A percentile compares a stretch with the other conserved stretches of the same genome.
phyloP scores from a whole-genome alignment of 2,888 invertebrate genomes.

The Spisula solida region DNA sequence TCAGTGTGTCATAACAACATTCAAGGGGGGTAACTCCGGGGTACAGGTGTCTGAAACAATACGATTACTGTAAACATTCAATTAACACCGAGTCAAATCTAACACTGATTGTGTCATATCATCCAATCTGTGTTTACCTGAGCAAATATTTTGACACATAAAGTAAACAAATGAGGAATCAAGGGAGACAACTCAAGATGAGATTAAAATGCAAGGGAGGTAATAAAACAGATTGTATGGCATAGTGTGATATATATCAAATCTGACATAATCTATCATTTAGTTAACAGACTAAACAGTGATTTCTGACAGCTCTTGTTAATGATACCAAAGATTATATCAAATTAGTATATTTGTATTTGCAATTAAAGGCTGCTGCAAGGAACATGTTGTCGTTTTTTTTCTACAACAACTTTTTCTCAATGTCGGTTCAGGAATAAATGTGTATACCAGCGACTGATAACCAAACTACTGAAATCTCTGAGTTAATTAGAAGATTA shows the following conservation, averaged over 20 bases:
- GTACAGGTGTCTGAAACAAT: slow-evolving; percentile 17
- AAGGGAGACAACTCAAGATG: slow-evolving; percentile 11
- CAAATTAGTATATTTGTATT: slow-evolving; percentile 3
- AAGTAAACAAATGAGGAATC: not conserved
- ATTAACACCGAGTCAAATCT: not conserved
- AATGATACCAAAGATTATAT: slow-evolving; percentile 16
- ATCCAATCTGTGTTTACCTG: slow-evolving; percentile 31
- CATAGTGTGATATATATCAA: not conserved
- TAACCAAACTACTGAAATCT: not conserved
- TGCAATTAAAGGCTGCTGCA: not conserved
- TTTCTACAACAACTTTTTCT: slow-evolving; percentile 1
- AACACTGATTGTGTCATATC: slow-evolving; percentile 27
- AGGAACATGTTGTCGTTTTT: not conserved
- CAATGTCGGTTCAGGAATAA: not conserved
- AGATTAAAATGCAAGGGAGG: not conserved
- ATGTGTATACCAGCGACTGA: not conserved
- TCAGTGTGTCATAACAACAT: not conserved
- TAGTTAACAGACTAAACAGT: slow-evolving; percentile 35
- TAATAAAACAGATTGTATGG: not conserved
- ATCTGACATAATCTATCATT: slow-evolving; percentile 21
- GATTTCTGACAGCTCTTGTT: slow-evolving; percentile 27
- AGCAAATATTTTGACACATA: slow-evolving; percentile 39
- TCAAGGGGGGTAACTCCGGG: slow-evolving; percentile 35
- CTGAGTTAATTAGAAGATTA: not conserved
- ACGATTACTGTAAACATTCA: not conserved